Base-by-base conservation (phyloP, 2,113 vertebrate species). In the Dipodomys spectabilis region DNA sequence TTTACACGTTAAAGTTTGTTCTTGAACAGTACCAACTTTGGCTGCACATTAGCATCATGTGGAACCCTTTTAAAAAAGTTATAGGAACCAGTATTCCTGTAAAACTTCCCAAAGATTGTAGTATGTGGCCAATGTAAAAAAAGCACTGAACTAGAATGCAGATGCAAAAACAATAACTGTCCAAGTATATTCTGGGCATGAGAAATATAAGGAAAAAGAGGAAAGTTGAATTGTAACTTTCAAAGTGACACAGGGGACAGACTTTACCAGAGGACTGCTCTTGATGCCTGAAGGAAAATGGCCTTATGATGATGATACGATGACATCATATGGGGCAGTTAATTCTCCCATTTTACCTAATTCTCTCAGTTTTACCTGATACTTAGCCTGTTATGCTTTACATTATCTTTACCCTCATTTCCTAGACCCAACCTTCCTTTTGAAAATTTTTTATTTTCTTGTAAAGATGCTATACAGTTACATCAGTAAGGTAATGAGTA, bases 51-150 rank as follows among this genome's bases (percentile, higher is more conserved):
- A 79, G 57, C 91, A 92, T 86, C 39, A 68, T 23, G 22, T 30
- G 19, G 6, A 45, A 9, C 62, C 11, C 16, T 94, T 94, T 80
- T 72, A 92, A 87, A 83, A 81, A 82, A 89, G 28, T 73, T 49
- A 90, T 3, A 53, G 57, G 28, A 4, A 94, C 67, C 44, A 25
- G 30, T 71, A 69, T 85, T 82, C 79, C 64, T 91, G 84, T 92
- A 62, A 89, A 53, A 30, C 28, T 90, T 90, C 27, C 73, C 16
- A 82, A 1, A 77, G 18, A 84, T 72, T 88, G 45, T 64, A 93
- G 30, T 3, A 60, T 86, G 74, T 7, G 20, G 39, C 23, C 49
- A 39, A 69, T 20, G 64, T 75, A 67, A 91, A 92, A 39, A 60
- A 92, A 77, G 5, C 35, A 75, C 67, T 73, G 35, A 86, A 71